Evolutionary conservation across 2,888 invertebrate species (phyloP), one percentile per base, ranked within the genome.

Genomic region (Netelia inedita): DNA sequence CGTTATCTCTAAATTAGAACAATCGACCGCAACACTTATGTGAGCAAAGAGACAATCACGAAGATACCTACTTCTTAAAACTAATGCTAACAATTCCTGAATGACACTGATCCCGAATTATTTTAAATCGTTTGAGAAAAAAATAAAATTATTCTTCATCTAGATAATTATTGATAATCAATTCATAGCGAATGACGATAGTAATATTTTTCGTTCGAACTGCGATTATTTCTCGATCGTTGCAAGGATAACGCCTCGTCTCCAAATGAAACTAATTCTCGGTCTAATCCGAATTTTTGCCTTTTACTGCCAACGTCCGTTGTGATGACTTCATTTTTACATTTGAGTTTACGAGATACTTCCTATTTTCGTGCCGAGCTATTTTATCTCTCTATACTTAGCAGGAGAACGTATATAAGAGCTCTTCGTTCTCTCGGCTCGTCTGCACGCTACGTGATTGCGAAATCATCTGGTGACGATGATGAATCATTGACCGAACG

Each of bases 401-500:
- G 76, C 66, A 55, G 43, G 46, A 21, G 28, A 61, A 66, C 63
- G 65, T 61, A 35, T 35, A 63, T 16, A 55, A 79, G 79, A 59
- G 79, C 59, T 21, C 63, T 61, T 66, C 41, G 46, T 78, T 69
- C 35, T 65, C 50, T 50, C 57, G 65, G 65, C 43, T 75, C 71
- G 75, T 83, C 63, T 66, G 79, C 74, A 69, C 59, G 78, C 78
- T 78, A 75, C 19, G n/a, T 53, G 75, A 84, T 84, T 84, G 76
- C 84, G 68, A 73, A 84, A 84, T 81, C 57, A 78, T 73, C 41
- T 11, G 78, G 63, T 73, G 84, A 81, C 69, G 81, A 81, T 69
- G 81, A 80, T 84, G 84, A 84, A 82, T 82, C 82, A 82, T 82
- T 76, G 71, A 50, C 63, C 76, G 71, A 76, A 71, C 82, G 35